Percentiles rank a stretch among this genome's conserved stretches.
These are phyloP conservation scores for Epinephelus lanceolatus DNA, from an alignment of 2,113 vertebrate genomes.

Conservation along the genomic window DNA sequence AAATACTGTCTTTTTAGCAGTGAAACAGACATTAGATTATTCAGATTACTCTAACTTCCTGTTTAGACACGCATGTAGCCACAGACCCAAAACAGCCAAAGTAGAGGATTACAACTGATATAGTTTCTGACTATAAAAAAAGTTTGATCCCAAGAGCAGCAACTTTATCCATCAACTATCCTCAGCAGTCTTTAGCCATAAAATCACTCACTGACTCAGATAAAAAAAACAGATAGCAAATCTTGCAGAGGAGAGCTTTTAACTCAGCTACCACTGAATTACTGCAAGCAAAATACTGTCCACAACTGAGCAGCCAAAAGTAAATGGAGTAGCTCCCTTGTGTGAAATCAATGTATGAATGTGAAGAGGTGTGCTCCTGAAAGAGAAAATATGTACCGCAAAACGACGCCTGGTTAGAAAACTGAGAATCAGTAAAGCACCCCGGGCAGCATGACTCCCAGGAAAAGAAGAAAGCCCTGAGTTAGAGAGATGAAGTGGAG, in stretches of 20 bases:
- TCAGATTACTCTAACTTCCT: too few relatives aligned
- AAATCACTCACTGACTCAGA: not conserved
- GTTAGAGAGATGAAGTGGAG: not conserved
- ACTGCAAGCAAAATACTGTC: conserved; percentile 16
- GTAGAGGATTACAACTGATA: too few relatives aligned
- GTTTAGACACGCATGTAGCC: not conserved
- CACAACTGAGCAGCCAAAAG: conserved; percentile 1
- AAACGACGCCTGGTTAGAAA: not conserved
- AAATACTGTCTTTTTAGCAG: too few relatives aligned
- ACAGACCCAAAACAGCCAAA: not conserved
- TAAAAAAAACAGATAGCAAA: not conserved
- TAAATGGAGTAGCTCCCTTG: conserved; percentile 18
- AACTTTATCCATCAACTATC: not conserved
- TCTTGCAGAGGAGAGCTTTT: not conserved
- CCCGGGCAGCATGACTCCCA: not conserved
- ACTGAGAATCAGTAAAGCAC: not conserved
- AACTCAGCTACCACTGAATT: not conserved
- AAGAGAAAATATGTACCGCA: not conserved
- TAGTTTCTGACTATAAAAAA: too few relatives aligned
- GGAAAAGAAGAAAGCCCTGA: not conserved
- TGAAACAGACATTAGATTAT: too few relatives aligned
- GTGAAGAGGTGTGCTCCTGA: not conserved
- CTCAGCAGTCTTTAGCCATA: too few relatives aligned
- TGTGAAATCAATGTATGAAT: conserved; percentile 26
- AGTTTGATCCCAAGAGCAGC: not conserved